Base-by-base conservation (phyloP, 2,113 vertebrate genomes). In the Steatornis caripensis region DNA sequence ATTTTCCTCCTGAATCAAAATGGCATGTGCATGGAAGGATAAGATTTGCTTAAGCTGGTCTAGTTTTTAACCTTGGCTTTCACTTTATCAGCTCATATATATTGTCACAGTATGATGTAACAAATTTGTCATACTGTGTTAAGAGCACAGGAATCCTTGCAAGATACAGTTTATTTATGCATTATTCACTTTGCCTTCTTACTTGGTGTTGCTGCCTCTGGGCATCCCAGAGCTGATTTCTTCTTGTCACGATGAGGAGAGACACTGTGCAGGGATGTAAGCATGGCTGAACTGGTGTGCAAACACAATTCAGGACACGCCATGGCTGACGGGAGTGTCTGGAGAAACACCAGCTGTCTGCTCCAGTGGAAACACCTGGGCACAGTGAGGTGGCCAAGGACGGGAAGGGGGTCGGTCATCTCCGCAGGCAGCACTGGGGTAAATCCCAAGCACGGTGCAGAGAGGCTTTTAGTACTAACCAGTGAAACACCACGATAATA, bases 291-390 rank as follows among this genome's bases (percentile, higher is more conserved):
- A 9, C 36, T 10, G 61, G 39, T 0, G 1, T 5, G 62, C 71
- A 71, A 37, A 21, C 18, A 12, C 54, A 39, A 11, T 15, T 10
- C 55, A n/a, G 21, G 57, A 11, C 36, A 7, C 32, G 39, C 20
- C 24, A 8, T 9, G 21, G 37, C 57, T 60, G 55, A 8, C 0
- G 0, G 22, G 27, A 29, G 24, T 6, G 19, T 29, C 34, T 12
- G 62, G 37, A 77, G 53, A 34, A 81, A 39, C 26, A 34, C 18
- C 2, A 36, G 4, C 55, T 39, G 49, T 1, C 29, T 53, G 51
- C 45, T 53, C 34, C 3, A n/a, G 55, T 21, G 70, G 37, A 27
- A 70, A 36, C 19, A 17, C 18, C 85, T 9, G 69, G 84, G 85
- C 41, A 39, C 51, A 23, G 21, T 0, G 65, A 18, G 51, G 55